Evolutionary conservation across 2,888 invertebrate species (phyloP), one percentile per base, ranked within the genome.

Genomic region (Molanna angustata): DNA sequence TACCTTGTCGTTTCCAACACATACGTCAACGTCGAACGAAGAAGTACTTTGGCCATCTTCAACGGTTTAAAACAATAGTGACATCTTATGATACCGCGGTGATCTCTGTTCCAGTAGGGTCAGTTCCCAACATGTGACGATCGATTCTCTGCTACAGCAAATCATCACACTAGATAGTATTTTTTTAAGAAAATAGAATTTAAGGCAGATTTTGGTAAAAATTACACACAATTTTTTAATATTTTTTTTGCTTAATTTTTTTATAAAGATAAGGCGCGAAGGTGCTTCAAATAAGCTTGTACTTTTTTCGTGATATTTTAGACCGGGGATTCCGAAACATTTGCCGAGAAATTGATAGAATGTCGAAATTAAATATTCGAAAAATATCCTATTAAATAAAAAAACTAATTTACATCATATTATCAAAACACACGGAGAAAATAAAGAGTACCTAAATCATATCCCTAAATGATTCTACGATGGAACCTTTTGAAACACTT

Each of bases 241-340:
- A 64, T 64, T 64, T 66, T 64, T 68, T 70, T 62, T 63, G 63
- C 63, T 64, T 64, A 62, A 60, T 56, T 56, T 57, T 57, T 54
- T 51, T 61, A 49, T 63, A 54, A 60, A 63, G 80, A 80, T 83
- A 83, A 83, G 83, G 83, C 83, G 83, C 83, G 81, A 81, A 82
- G 82, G 82, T 82, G 82, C 82, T 82, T 76, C 78, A 80, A 82
- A 80, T 80, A 82, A 82, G 81, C 82, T 83, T 83, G 82, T 82
- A 82, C 82, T 82, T 80, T 80, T 80, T 74, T 79, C 77, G 74
- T 80, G 80, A 80, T 80, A 79, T 76, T 68, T 73, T 69, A 76
- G 73, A 75, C 76, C 75, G 75, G 73, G 74, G 47, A 37, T 75
- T 67, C 78, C 78, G 73, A 78, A 78, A 78, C 70, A 68, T 71